Evolutionary conservation across 2,113 vertebrate genomes (phyloP).

Genomic region (Mesoclemmys tuberculata): DNA sequence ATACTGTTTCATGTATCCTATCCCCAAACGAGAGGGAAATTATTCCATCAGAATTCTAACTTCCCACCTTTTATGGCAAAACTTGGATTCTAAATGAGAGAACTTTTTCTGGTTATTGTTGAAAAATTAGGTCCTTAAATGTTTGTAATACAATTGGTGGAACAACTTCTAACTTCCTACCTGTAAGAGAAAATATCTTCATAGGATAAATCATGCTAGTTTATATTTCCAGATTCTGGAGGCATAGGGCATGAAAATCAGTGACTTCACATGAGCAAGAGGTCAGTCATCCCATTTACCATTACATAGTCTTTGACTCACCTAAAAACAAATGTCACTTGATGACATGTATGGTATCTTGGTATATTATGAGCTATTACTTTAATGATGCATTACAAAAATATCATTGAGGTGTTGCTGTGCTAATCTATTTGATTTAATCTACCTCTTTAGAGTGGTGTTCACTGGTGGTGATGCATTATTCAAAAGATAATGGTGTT

Average conservation of each 20-base stretch:
- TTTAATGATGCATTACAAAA: background rate
- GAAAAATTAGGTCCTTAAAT: no score
- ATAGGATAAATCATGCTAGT: background rate
- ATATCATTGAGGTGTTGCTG: background rate
- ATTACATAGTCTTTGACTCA: background rate
- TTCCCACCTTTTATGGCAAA: background rate
- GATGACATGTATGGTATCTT: background rate
- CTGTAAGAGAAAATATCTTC: background rate
- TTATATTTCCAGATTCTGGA: background rate
- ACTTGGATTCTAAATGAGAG: no score
- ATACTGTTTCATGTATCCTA: background rate
- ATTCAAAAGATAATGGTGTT: background rate
- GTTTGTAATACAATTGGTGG: no score
- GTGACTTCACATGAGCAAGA: background rate
- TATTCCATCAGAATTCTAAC: background rate
- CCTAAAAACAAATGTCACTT: background rate
- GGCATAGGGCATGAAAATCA: background rate
- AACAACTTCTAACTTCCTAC: background rate
- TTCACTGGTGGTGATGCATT: background rate
- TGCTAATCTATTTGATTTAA: background rate
- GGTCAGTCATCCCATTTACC: background rate
- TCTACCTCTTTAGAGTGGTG: background rate
- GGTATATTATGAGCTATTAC: background rate
- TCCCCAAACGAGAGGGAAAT: background rate
- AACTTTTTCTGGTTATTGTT: no score